phyloP scores from a whole-genome alignment of 2,113 vertebrate genomes.

The Rattus norvegicus region GRCr8 NC_086033.1:86104001-86104500 shows the following conservation, averaged over 20 bases:
- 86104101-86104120: background rate
- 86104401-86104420: too few relatives aligned
- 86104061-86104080: slow-evolving; percentile 49
- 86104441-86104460: too few relatives aligned
- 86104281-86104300: slow-evolving; percentile 16
- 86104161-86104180: background rate
- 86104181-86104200: background rate
- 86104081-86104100: background rate
- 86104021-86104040: background rate
- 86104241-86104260: background rate
- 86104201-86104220: background rate
- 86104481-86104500: too few relatives aligned
- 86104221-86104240: background rate
- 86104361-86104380: background rate
- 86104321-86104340: background rate
- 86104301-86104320: background rate
- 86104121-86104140: background rate
- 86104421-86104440: too few relatives aligned
- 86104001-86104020: background rate
- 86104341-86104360: too few relatives aligned
- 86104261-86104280: slow-evolving; percentile 1
- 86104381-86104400: background rate
- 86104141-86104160: background rate
- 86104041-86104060: background rate
- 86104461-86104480: too few relatives aligned